Evolutionary conservation across 2,888 invertebrate species (phyloP), one percentile per base, ranked within the genome.

Genomic region (Norana najaformis): DNA sequence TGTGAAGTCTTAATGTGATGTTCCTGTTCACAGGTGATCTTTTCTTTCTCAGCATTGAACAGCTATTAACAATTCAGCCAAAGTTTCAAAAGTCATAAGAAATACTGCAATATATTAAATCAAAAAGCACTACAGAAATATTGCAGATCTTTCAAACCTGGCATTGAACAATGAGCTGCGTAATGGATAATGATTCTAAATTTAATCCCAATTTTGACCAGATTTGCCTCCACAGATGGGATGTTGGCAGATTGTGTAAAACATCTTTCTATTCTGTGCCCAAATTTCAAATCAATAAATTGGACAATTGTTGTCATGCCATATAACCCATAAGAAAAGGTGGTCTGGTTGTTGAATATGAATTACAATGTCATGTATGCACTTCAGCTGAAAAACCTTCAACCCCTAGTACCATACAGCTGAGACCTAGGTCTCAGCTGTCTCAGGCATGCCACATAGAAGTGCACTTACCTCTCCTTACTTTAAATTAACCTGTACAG

Each of bases 31-130:
- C 97, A 97, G 93, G 97, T 97, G 16, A 98, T 97, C 94, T 98
- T 98, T 93, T 97, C 96, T 93, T 96, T 97, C 95, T 98, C 98
- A 0, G 98, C 98, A 93, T 98, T 98, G 97, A 97, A 97, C 38
- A 98, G 93, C 95, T 95, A 90, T 88, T 2, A 37, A 34, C 18
- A 88, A n/a, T 88, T 53, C 23, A 35, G 35, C n/a, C 83, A 83
- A 35, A 35, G 6, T 36, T 34, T 6, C 35, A 83, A 83, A n/a
- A 18, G 47, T 4, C 20, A 18, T 14, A 47, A 47, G 18, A 20
- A 47, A 47, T n/a, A n/a, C n/a, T n/a, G n/a, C n/a, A n/a, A n/a
- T n/a, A n/a, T n/a, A n/a, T n/a, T n/a, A n/a, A n/a, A n/a, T n/a
- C n/a, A n/a, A n/a, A n/a, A n/a, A n/a, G n/a, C n/a, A n/a, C n/a